A percentile compares a stretch with the other conserved stretches of the same genome.
Conservation (phyloP, 2,797 vertebrate genomes). For the Rhyacichthys aspro region DNA sequence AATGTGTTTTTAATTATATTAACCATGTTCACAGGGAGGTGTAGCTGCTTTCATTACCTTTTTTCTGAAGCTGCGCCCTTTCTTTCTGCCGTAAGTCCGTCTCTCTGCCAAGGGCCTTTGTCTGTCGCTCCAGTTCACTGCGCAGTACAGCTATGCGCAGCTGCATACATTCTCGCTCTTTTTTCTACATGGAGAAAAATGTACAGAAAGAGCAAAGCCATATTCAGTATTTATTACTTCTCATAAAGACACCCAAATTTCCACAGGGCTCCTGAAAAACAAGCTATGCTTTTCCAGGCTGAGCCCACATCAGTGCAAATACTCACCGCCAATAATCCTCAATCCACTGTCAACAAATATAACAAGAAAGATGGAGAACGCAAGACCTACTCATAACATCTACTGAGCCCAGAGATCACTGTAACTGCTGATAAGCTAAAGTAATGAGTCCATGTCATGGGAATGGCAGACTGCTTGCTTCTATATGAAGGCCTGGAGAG, state of each 20-base stretch:
- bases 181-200: slow-evolving; percentile 83
- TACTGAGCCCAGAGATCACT: slow-evolving; percentile 27
- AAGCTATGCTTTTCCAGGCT: slow-evolving; percentile 24
- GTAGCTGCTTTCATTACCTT: slow-evolving; percentile 76
- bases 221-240: slow-evolving; percentile 30
- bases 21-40: too few relatives aligned
- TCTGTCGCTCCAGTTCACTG: slow-evolving; percentile 93
- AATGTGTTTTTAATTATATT: too few relatives aligned
- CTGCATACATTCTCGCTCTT: slow-evolving; percentile 94
- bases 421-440: slow-evolving; percentile 24
- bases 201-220: slow-evolving; percentile 12
- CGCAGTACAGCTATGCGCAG: slow-evolving; percentile 91
- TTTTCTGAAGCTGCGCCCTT: slow-evolving; percentile 82
- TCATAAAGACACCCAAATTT: slow-evolving; percentile 37
- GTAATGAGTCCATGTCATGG: slow-evolving; percentile 34
- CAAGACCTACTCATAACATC: slow-evolving; percentile 29
- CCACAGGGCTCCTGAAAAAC: slow-evolving; percentile 29
- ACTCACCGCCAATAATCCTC: slow-evolving; percentile 23
- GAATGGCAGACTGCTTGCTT: slow-evolving; percentile 20
- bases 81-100: slow-evolving; percentile 89
- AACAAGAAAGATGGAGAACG: slow-evolving; percentile 20
- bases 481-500: slow-evolving; percentile 3
- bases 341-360: slow-evolving; percentile 33
- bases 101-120: slow-evolving; percentile 89
- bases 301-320: slow-evolving; percentile 20